Evolutionary conservation across 2,797 vertebrate species (phyloP).

Genomic region (Poecilia wingei): DNA sequence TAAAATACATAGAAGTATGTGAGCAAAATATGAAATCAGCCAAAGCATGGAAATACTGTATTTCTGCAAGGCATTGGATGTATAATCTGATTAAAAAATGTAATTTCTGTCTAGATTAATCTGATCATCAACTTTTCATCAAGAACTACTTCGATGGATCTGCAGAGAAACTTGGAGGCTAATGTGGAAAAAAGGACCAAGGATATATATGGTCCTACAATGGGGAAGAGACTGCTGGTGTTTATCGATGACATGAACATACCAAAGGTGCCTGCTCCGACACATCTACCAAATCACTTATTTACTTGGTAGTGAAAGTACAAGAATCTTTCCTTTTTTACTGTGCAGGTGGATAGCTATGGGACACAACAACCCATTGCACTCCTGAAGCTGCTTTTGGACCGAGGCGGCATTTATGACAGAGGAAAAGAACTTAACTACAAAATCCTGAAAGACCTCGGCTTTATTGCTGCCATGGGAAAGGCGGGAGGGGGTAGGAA

Average conservation of each 20-base stretch:
- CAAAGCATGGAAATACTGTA: background rate
- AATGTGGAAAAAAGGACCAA: conserved; percentile 95
- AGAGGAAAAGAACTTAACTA: conserved; percentile 92
- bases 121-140: conserved; percentile 93
- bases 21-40: background rate
- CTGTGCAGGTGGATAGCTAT: conserved; percentile 89
- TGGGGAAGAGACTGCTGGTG: conserved; percentile 92
- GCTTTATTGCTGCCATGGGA: conserved; percentile 95
- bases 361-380: conserved; percentile 97
- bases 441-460: conserved; percentile 91
- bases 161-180: conserved; percentile 94
- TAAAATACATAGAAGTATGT: background rate
- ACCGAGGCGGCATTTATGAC: conserved; percentile 91
- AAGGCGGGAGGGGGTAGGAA: conserved; percentile 95
- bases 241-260: conserved; percentile 99
- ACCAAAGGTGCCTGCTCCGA: conserved; percentile 85
- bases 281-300: background rate
- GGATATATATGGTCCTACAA: conserved; percentile 90
- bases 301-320: background rate
- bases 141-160: conserved; percentile 93
- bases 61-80: background rate
- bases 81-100: background rate
- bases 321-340: background rate
- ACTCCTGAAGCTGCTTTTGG: conserved; percentile 91
- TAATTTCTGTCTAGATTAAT: conserved; percentile 78